Percentiles rank a stretch among this genome's conserved stretches.
Conservation (phyloP, 1,140 invertebrate genomes). For the Amyelois transitella region DNA sequence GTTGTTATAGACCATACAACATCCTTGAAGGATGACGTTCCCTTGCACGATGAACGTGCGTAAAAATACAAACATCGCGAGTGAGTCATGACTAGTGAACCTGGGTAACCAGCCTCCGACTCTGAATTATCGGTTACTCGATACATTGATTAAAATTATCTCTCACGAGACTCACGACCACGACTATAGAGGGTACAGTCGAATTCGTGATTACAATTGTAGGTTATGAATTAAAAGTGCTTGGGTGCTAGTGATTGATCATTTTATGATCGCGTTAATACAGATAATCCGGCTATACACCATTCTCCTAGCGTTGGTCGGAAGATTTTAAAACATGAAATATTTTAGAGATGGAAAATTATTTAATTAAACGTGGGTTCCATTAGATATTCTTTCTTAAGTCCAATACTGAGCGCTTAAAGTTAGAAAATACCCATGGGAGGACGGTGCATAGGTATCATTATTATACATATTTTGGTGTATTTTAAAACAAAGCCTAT, state of each 20-base stretch:
- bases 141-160: slow-evolving; percentile 2
- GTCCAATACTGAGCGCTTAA: too few relatives aligned
- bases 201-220: neutral
- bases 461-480: too few relatives aligned
- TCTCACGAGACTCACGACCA: neutral
- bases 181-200: neutral
- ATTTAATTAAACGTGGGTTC: too few relatives aligned
- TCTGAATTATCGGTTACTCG: neutral
- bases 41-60: neutral
- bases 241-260: neutral
- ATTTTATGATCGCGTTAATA: too few relatives aligned
- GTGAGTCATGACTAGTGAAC: slow-evolving; percentile 1
- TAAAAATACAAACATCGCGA: neutral
- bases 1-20: neutral
- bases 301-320: too few relatives aligned
- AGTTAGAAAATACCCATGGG: too few relatives aligned
- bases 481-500: too few relatives aligned
- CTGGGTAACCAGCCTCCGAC: neutral
- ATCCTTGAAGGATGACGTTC: neutral
- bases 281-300: too few relatives aligned
- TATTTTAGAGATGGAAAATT: too few relatives aligned
- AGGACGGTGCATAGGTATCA: too few relatives aligned
- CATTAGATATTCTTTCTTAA: too few relatives aligned
- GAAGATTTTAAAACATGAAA: too few relatives aligned
- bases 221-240: neutral